A percentile compares a stretch with the other conserved stretches of the same genome.
Evolutionary conservation across 2,113 vertebrate species (phyloP).

Genomic region (Elachura formosa): DNA sequence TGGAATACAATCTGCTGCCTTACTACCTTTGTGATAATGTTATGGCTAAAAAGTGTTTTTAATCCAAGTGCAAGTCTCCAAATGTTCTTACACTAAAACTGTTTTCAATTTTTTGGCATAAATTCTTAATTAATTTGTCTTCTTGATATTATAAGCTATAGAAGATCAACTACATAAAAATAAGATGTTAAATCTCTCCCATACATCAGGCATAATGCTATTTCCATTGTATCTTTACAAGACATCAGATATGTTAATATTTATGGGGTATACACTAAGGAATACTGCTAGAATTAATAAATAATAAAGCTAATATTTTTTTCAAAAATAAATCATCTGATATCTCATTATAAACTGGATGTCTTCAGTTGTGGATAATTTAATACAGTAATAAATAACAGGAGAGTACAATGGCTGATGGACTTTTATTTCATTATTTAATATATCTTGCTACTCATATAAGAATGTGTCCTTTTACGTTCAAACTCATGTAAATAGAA

Average conservation of each 20-base stretch:
- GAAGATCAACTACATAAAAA: conserved; percentile 55
- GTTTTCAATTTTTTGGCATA: neutral
- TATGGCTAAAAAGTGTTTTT: neutral
- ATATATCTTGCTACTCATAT: conserved; percentile 7
- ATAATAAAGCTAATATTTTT: conserved; percentile 74
- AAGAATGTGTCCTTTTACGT: neutral
- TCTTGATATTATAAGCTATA: conserved; percentile 34
- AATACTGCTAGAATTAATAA: conserved; percentile 72
- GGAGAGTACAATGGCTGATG: neutral
- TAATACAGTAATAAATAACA: conserved; percentile 65
- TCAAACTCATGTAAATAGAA: neutral
- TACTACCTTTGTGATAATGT: neutral
- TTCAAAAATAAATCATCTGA: conserved; percentile 68
- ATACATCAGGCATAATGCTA: conserved; percentile 45
- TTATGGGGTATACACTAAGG: conserved; percentile 66
- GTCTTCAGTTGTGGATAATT: conserved; percentile 49
- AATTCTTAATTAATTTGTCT: conserved; percentile 60
- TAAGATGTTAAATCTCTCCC: conserved; percentile 13
- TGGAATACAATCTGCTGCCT: neutral
- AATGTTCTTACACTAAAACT: neutral
- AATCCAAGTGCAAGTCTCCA: neutral
- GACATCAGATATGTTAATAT: conserved; percentile 71
- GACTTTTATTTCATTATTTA: conserved; percentile 47
- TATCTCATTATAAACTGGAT: conserved; percentile 54
- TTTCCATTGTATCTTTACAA: conserved; percentile 31